These are phyloP conservation scores for Caenorhabditis parvicauda DNA, from an alignment of 2,888 invertebrate species.

Conservation along the genomic window DNA sequence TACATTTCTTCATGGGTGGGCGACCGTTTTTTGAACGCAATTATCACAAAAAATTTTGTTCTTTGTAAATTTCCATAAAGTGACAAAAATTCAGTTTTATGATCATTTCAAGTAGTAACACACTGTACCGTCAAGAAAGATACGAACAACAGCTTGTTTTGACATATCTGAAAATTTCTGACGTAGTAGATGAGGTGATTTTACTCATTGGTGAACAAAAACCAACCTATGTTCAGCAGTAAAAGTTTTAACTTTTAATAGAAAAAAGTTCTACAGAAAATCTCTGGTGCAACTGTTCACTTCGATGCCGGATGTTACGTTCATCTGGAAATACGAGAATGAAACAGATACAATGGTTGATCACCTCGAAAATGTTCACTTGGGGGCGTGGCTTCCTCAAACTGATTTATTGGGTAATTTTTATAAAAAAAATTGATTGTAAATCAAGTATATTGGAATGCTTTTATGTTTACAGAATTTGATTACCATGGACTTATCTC, in stretches of 20 bases:
- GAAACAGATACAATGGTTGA: constrained; percentile 10
- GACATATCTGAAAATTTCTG: too few species aligned
- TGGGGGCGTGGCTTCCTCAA: constrained; percentile 44
- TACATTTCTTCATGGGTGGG: too few species aligned
- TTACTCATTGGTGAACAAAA: too few species aligned
- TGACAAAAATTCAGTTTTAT: not conserved
- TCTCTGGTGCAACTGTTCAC: constrained; percentile 20
- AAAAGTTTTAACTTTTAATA: too few species aligned
- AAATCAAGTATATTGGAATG: not conserved
- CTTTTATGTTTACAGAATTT: not conserved
- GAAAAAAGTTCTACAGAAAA: constrained; percentile 23
- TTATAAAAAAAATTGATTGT: not conserved
- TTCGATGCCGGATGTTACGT: constrained; percentile 28
- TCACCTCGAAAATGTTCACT: constrained; percentile 27
- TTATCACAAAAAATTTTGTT: too few species aligned
- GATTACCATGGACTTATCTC: not conserved
- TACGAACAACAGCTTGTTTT: too few species aligned
- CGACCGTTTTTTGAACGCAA: too few species aligned
- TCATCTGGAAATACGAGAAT: constrained; percentile 42
- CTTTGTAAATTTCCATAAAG: not conserved
- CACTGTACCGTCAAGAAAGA: too few species aligned
- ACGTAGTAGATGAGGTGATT: not conserved
- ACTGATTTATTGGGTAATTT: constrained; percentile 17
- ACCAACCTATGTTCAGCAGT: too few species aligned
- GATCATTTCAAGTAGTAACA: too few species aligned